phyloP scores from a whole-genome alignment of 2,888 invertebrate species.

The Caenorhabditis sulstoni region DNA sequence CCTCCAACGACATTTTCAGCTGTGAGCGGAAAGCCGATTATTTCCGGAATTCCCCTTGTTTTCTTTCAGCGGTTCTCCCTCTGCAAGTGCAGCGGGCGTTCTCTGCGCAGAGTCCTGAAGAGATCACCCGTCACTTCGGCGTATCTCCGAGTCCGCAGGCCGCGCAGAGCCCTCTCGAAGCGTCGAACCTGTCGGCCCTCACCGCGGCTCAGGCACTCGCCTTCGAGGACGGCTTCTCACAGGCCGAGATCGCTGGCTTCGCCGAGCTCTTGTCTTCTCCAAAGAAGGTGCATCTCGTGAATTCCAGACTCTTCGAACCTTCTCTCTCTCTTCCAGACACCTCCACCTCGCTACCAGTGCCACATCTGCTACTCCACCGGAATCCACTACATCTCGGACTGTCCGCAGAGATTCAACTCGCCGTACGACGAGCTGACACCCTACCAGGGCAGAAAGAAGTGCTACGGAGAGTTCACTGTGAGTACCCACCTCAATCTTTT shows the following conservation, averaged over 20 bases:
- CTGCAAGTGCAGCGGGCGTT: constrained; percentile 65
- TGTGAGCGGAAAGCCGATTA: constrained; percentile 21
- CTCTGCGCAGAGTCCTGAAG: constrained; percentile 61
- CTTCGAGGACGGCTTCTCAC: constrained; percentile 76
- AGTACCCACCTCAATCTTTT: constrained; percentile 13
- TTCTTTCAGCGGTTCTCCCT: constrained; percentile 61
- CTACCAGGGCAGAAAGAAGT: constrained; percentile 80
- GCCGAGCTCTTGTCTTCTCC: constrained; percentile 79
- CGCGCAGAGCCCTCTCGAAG: constrained; percentile 1
- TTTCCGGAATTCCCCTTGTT: not conserved
- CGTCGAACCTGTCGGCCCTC: constrained; percentile 5
- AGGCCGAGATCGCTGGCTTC: constrained; percentile 78
- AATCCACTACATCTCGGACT: constrained; percentile 78
- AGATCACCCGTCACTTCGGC: constrained; percentile 59
- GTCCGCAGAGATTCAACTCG: constrained; percentile 79
- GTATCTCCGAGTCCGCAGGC: constrained; percentile 56
- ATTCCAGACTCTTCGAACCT: not conserved
- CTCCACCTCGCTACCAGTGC: constrained; percentile 78
- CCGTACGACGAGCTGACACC: constrained; percentile 80
- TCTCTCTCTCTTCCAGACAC: constrained; percentile 65
- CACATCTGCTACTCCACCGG: constrained; percentile 79
- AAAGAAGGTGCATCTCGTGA: constrained; percentile 67
- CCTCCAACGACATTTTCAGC: constrained; percentile 62
- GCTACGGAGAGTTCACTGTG: constrained; percentile 79
- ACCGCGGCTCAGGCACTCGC: constrained; percentile 58